A percentile compares a stretch with the other conserved stretches of the same genome.
phyloP scores from a whole-genome alignment of 2,888 invertebrate genomes.

The Macrostomum cliftonense region DNA sequence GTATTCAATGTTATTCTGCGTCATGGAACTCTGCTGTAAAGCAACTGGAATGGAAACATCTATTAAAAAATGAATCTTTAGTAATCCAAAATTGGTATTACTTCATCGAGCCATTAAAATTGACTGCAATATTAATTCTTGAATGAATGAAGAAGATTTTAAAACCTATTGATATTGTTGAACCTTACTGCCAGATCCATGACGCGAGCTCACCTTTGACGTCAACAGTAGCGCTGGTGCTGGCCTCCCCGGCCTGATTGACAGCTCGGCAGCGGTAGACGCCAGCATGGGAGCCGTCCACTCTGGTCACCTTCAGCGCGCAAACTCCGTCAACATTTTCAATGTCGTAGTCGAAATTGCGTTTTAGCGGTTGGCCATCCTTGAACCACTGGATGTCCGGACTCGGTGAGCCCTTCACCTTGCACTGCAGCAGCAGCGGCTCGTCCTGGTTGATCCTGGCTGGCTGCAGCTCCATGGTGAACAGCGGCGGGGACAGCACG shows the following conservation, averaged over 20 bases:
- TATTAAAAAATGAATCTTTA: too few species aligned
- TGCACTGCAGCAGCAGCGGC: slow-evolving; percentile 5
- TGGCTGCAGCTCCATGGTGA: background rate
- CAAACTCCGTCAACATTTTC: slow-evolving; percentile 6
- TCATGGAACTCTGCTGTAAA: too few species aligned
- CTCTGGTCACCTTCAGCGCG: slow-evolving; percentile 3
- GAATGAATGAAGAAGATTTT: too few species aligned
- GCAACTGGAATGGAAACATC: too few species aligned
- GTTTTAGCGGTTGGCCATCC: background rate
- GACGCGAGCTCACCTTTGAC: slow-evolving; percentile 3
- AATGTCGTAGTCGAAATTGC: background rate
- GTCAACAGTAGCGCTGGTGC: background rate
- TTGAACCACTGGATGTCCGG: background rate
- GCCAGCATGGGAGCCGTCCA: slow-evolving; percentile 1
- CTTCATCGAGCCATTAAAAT: too few species aligned
- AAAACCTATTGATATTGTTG: too few species aligned
- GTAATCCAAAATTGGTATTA: too few species aligned
- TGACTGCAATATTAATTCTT: too few species aligned
- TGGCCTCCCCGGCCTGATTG: background rate
- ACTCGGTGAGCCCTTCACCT: background rate
- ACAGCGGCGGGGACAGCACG: background rate
- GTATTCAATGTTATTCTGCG: too few species aligned
- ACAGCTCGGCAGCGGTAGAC: slow-evolving; percentile 1
- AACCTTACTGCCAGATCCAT: too few species aligned
- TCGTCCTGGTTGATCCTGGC: background rate